phyloP scores from a whole-genome alignment of 2,888 invertebrate species.

The Ommatoiulus sabulosus region DNA sequence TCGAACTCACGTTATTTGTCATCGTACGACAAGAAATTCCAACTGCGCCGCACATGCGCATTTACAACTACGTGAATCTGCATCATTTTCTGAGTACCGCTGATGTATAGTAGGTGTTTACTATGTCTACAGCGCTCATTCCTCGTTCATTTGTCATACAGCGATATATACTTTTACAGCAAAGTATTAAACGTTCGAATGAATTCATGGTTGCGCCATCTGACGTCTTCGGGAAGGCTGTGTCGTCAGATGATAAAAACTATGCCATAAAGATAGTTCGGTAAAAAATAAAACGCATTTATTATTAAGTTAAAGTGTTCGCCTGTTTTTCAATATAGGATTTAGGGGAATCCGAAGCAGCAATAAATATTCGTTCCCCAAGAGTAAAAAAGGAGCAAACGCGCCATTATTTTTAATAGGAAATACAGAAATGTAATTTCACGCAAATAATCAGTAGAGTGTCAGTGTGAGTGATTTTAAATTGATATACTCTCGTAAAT shows the following conservation, averaged over 20 bases:
- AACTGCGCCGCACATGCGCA: no score
- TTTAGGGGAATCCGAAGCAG: not conserved
- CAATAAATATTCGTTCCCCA: slow-evolving; percentile 6
- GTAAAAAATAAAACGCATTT: not conserved
- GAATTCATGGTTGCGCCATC: not conserved
- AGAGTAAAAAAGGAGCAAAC: not conserved
- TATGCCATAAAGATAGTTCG: not conserved
- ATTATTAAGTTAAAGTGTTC: slow-evolving; percentile 26
- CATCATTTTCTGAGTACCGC: no score
- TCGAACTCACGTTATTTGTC: no score
- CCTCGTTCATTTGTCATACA: no score
- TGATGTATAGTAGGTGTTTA: no score
- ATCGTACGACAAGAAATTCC: no score
- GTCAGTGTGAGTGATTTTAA: not conserved
- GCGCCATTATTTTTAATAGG: slow-evolving; percentile 35
- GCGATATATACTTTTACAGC: no score
- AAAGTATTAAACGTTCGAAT: not conserved
- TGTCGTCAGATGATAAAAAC: not conserved
- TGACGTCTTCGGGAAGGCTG: not conserved
- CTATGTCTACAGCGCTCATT: no score
- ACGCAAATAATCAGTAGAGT: not conserved
- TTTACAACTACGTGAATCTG: no score
- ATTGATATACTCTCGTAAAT: not conserved
- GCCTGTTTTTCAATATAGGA: not conserved
- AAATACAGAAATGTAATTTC: not conserved